Evolutionary conservation across 1,140 invertebrate genomes (phyloP).

Genomic region (Orchestia grillus): DNA sequence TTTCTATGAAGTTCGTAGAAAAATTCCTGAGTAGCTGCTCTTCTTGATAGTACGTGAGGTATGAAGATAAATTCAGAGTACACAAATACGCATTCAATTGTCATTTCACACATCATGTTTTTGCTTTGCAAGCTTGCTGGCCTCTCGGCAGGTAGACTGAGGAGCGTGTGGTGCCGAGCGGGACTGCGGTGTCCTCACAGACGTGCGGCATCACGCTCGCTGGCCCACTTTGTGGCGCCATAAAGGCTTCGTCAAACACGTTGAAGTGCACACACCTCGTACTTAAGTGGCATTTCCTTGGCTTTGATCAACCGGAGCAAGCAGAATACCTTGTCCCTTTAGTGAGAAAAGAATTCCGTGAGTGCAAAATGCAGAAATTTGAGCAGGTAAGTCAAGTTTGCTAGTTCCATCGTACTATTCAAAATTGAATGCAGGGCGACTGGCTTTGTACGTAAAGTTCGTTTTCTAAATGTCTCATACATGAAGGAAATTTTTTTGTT

Average conservation of each 20-base stretch:
- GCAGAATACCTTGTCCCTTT: background rate
- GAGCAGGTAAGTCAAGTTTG: background rate
- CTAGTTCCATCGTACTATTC: background rate
- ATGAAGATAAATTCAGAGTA: background rate
- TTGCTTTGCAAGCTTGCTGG: background rate
- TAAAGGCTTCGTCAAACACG: conserved; percentile 1
- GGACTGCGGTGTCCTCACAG: background rate
- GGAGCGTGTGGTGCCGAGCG: background rate
- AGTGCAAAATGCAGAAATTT: conserved; percentile 8
- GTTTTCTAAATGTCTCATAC: background rate
- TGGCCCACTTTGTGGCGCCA: background rate
- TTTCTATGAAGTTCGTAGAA: background rate
- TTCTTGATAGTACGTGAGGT: background rate
- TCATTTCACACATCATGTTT: background rate
- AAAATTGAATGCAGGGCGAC: background rate
- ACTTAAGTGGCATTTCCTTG: conserved; percentile 40
- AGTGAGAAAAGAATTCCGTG: background rate
- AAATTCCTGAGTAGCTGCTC: background rate
- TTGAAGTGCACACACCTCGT: conserved; percentile 3
- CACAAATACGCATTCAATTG: background rate
- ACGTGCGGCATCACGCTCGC: background rate
- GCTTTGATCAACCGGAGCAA: background rate
- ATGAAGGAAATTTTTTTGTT: background rate
- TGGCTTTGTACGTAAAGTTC: background rate
- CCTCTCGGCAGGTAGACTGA: background rate